These are phyloP conservation scores for Orchestia grillus DNA, from an alignment of 1,140 invertebrate genomes.

Conservation along the genomic window DNA sequence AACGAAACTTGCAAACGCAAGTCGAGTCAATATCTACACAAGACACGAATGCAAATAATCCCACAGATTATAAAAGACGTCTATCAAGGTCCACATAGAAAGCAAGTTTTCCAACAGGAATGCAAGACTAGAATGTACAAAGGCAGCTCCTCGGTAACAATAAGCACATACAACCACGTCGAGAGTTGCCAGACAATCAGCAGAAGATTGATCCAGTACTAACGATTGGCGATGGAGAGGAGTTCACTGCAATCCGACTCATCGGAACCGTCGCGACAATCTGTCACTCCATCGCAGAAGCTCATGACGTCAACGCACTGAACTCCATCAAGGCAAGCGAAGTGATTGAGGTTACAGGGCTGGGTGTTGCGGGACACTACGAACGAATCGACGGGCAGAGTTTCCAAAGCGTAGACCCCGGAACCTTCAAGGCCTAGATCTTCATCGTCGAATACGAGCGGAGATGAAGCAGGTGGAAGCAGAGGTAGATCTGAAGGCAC, in stretches of 20 bases:
- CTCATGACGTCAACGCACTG: slow-evolving; percentile 71
- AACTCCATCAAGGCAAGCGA: slow-evolving; percentile 69
- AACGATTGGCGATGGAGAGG: slow-evolving; percentile 26
- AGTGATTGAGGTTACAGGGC: slow-evolving; percentile 61
- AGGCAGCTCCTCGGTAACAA: slow-evolving; percentile 12
- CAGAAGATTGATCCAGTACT: neutral
- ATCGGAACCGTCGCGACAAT: slow-evolving; percentile 73
- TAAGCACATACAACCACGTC: neutral
- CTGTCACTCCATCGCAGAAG: slow-evolving; percentile 71
- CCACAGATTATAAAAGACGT: neutral
- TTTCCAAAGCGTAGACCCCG: neutral
- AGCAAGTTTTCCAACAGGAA: neutral
- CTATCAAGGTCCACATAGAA: neutral
- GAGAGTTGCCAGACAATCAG: neutral
- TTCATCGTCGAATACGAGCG: neutral
- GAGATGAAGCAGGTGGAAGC: neutral
- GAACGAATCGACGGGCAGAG: slow-evolving; percentile 13
- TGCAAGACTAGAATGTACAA: neutral
- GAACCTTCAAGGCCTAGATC: slow-evolving; percentile 25
- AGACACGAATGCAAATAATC: neutral
- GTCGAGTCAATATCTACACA: neutral
- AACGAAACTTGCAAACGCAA: neutral
- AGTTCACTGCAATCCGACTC: slow-evolving; percentile 70
- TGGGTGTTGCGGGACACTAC: neutral
- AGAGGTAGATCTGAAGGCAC: neutral